phyloP scores from a whole-genome alignment of 1,140 invertebrate genomes.

The Drosophila biarmipes region DNA sequence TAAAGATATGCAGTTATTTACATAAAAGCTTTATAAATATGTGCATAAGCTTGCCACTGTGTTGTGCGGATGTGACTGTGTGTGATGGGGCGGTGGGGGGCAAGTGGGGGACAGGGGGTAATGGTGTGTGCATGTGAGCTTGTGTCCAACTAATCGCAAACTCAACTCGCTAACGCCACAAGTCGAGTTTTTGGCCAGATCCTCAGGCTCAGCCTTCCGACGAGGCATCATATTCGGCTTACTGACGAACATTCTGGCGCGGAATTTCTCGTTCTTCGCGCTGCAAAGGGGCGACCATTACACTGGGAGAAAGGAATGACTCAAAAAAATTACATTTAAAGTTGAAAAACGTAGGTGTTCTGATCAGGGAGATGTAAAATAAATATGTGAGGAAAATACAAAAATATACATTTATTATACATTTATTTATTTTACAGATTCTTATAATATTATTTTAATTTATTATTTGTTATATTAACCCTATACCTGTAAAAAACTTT shows the following conservation, averaged over 20 bases:
- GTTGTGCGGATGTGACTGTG: conserved; percentile 8
- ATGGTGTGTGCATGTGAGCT: conserved; percentile 28
- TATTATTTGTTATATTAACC: too few species aligned
- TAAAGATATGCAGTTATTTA: conserved; percentile 64
- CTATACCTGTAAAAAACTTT: too few species aligned
- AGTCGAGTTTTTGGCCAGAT: conserved; percentile 19
- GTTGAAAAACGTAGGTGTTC: too few species aligned
- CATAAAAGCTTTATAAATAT: conserved; percentile 66
- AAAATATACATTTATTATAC: too few species aligned
- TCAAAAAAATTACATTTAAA: too few species aligned
- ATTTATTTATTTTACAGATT: too few species aligned
- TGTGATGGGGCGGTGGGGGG: conserved; percentile 3
- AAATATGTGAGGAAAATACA: too few species aligned
- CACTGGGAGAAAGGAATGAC: not conserved
- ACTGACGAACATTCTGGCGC: conserved; percentile 13
- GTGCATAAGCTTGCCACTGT: conserved; percentile 43
- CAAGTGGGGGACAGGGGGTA: conserved; percentile 1
- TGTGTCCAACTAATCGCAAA: conserved; percentile 57
- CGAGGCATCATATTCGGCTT: conserved; percentile 29
- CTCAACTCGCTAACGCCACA: conserved; percentile 13
- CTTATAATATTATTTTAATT: too few species aligned
- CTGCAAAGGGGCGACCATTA: not conserved
- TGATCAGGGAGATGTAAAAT: too few species aligned
- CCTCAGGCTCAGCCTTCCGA: conserved; percentile 1
- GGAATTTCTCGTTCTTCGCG: conserved; percentile 19